Evolutionary conservation across 2,797 vertebrate species (phyloP).

Genomic region (Tolypeutes matacus): DNA sequence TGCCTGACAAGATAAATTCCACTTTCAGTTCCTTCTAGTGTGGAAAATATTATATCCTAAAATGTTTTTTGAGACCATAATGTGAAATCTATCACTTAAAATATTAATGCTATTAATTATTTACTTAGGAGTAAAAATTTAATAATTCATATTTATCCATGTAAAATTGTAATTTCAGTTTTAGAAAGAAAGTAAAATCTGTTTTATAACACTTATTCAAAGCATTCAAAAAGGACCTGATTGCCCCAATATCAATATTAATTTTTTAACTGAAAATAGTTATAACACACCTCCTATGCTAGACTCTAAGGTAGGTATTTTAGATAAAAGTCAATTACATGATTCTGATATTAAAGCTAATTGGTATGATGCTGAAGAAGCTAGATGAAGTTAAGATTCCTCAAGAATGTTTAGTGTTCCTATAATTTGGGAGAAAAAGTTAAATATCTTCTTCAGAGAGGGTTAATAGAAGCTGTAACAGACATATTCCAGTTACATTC

Average conservation of each 20-base stretch:
- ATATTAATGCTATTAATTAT: background rate
- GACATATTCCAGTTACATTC: background rate
- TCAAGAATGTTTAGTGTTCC: background rate
- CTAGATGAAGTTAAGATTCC: background rate
- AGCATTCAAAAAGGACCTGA: background rate
- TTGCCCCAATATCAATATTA: background rate
- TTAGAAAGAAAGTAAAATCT: background rate
- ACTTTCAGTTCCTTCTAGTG: background rate
- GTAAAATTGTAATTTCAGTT: background rate
- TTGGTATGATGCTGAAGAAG: background rate
- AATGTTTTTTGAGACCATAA: background rate
- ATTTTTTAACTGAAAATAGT: constrained; percentile 47
- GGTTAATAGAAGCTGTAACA: background rate
- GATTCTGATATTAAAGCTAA: background rate
- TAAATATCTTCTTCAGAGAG: background rate
- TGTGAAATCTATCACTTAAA: background rate
- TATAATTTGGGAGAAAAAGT: background rate
- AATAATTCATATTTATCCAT: background rate
- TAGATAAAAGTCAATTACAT: background rate
- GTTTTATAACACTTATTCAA: background rate
- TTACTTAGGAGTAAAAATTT: constrained; percentile 50
- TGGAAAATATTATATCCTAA: background rate
- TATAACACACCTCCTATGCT: background rate
- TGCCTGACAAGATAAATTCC: background rate
- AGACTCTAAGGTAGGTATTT: background rate